phyloP scores from a whole-genome alignment of 1,140 invertebrate genomes.

The Caenorhabditis remanei region DNA sequence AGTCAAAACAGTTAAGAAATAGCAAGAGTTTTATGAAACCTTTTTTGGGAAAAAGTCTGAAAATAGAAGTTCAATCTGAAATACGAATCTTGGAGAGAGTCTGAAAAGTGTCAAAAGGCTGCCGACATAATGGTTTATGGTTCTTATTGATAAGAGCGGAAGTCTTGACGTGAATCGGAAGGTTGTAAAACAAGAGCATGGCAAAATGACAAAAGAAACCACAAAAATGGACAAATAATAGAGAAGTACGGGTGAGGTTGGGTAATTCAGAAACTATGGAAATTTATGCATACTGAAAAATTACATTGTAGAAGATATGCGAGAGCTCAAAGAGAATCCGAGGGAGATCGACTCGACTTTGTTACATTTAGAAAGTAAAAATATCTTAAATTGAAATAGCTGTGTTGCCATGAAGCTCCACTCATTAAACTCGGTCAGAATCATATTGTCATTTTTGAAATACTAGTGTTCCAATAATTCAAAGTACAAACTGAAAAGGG shows the following conservation, averaged over 20 bases:
- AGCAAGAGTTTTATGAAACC: neutral
- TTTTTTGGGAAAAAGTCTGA: neutral
- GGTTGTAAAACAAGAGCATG: conserved; percentile 3
- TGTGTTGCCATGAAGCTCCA: too few relatives aligned
- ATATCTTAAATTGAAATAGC: too few relatives aligned
- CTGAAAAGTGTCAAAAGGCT: neutral
- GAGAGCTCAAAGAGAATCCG: too few relatives aligned
- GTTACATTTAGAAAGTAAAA: too few relatives aligned
- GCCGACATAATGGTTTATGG: conserved; percentile 4
- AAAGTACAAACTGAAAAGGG: too few relatives aligned
- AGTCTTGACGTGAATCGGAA: conserved; percentile 20
- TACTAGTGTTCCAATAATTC: too few relatives aligned
- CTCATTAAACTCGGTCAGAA: too few relatives aligned
- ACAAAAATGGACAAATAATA: neutral
- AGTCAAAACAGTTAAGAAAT: neutral
- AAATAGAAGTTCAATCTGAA: neutral
- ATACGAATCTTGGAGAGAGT: neutral
- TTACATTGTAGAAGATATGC: too few relatives aligned
- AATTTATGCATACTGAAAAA: too few relatives aligned
- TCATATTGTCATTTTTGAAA: too few relatives aligned
- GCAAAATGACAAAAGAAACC: neutral
- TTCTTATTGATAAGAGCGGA: conserved; percentile 16
- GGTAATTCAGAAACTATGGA: neutral
- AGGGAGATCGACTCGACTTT: too few relatives aligned
- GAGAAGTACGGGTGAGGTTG: neutral